Base-by-base conservation (phyloP, 2,797 vertebrate species). In the Craterocephalus amniculus region DNA sequence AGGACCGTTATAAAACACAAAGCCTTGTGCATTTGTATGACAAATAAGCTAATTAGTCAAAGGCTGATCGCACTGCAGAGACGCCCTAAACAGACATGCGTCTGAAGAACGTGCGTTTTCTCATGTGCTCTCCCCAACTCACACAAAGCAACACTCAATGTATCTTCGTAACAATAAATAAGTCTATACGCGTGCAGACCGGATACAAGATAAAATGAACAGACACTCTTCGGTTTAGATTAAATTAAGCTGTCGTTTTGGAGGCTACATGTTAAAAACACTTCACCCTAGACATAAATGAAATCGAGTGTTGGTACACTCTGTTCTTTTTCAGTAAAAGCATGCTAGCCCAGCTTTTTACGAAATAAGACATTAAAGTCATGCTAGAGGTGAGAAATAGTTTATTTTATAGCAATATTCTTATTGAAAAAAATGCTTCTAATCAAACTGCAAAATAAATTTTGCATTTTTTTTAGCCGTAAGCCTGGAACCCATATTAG, bases 241-340 rank as follows among this genome's bases (percentile, higher is more conserved):
- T 5, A 38, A 4, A 27, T 64, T 55, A 48, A 62, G 0, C 4
- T 8, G 29, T 48, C 9, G 27, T 7, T 20, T 29, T 57, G 10
- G 8, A 48, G 11, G 10, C 6, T 16, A 6, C 4, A 34, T 29
- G 2, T 20, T 54, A 2, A 16, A 32, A 60, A 32, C 13, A 40
- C 11, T 16, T n/a, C 36, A 38, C 32, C 38, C 18, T 22, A 38
- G 2, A 18, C 22, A 36, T 16, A 24, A 10, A 38, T 22, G 11
- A 13, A 18, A 36, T 56, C 24, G 24, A 20, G 18, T 29, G n/a
- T 18, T 24, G 1, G 77, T 24, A 82, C 84, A 67, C 31, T 4
- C 0, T 72, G 76, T 83, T 5, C 65, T 29, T 56, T 72, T 9
- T 34, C 11, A 16, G 9, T 1, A 5, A 35, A 29, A 51, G 14